Conservation (phyloP, 2,888 invertebrate genomes). For the Coenonympha glycerion region DNA sequence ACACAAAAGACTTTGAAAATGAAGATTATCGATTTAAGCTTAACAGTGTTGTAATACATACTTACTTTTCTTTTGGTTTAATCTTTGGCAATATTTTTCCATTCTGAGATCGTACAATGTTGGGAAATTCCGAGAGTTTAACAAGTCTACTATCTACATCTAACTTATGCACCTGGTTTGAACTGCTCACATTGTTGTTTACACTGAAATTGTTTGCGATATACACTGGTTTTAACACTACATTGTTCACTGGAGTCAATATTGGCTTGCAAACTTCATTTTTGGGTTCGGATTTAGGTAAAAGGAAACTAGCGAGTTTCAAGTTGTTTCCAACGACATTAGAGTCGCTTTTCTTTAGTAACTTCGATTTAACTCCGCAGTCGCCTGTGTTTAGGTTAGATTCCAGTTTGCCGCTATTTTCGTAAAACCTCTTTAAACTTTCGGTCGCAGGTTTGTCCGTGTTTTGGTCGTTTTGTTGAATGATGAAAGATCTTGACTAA, state of each 20-base stretch:
- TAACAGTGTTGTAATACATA: no score
- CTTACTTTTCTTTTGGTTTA: conserved; percentile 66
- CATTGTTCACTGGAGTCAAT: conserved; percentile 29
- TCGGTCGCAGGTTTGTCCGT: conserved; percentile 52
- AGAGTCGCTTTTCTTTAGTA: conserved; percentile 47
- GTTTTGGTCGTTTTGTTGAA: conserved; percentile 46
- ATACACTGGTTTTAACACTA: conserved; percentile 48
- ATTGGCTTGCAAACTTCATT: conserved; percentile 31
- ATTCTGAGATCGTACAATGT: conserved; percentile 32
- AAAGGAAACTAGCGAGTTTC: conserved; percentile 60
- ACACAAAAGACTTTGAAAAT: no score
- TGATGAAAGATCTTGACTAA: conserved; percentile 55
- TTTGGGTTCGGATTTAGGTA: conserved; percentile 52
- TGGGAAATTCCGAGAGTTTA: conserved; percentile 51
- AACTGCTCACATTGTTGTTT: conserved; percentile 21
- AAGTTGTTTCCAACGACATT: conserved; percentile 56
- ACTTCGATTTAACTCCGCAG: conserved; percentile 40
- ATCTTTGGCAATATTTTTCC: conserved; percentile 61
- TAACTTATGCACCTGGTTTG: conserved; percentile 41
- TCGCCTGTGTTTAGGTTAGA: conserved; percentile 45
- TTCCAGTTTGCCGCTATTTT: conserved; percentile 68
- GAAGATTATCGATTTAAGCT: no score
- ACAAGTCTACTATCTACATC: conserved; percentile 64
- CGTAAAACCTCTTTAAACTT: conserved; percentile 69
- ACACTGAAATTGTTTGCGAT: conserved; percentile 30